A percentile compares a stretch with the other conserved stretches of the same genome.
phyloP scores from a whole-genome alignment of 2,113 vertebrate species.

The Gnathonemus echidnorhynchus region DNA sequence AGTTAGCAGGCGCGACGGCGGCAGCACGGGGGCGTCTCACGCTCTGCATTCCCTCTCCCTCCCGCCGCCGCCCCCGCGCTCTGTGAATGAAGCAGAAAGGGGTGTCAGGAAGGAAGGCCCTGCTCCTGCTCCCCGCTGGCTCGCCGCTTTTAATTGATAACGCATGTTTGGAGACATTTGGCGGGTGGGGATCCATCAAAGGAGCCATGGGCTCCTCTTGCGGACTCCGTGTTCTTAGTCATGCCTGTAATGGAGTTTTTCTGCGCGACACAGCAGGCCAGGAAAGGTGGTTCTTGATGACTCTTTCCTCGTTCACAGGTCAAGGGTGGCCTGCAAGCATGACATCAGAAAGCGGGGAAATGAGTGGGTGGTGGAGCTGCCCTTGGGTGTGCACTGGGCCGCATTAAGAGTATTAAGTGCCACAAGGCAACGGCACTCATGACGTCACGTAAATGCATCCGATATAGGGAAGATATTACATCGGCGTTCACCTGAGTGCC shows the following conservation, averaged over 20 bases:
- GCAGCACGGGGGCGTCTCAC: not conserved
- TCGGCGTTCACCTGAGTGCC: not conserved
- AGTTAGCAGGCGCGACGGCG: not conserved
- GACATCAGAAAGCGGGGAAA: constrained; percentile 12
- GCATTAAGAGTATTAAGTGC: not conserved
- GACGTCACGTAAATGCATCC: not conserved
- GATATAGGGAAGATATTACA: not conserved
- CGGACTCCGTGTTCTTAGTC: not conserved
- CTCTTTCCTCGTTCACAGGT: constrained; percentile 22
- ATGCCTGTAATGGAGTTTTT: not conserved
- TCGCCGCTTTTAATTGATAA: constrained; percentile 34
- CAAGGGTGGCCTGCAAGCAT: constrained; percentile 5
- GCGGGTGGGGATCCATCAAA: constrained; percentile 5
- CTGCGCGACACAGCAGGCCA: not conserved
- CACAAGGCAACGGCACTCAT: not conserved
- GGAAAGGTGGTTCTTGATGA: not conserved
- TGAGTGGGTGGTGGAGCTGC: constrained; percentile 17
- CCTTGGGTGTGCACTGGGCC: not conserved
- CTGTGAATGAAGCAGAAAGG: constrained; percentile 6
- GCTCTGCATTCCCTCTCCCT: not conserved
- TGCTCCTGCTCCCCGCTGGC: constrained; percentile 12
- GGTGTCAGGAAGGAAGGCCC: constrained; percentile 29
- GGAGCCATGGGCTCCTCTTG: not conserved
- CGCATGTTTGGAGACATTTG: constrained; percentile 33
- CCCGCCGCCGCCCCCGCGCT: not conserved